Base-by-base conservation (phyloP, 2,888 invertebrate species). In the Deilephila elpenor region DNA sequence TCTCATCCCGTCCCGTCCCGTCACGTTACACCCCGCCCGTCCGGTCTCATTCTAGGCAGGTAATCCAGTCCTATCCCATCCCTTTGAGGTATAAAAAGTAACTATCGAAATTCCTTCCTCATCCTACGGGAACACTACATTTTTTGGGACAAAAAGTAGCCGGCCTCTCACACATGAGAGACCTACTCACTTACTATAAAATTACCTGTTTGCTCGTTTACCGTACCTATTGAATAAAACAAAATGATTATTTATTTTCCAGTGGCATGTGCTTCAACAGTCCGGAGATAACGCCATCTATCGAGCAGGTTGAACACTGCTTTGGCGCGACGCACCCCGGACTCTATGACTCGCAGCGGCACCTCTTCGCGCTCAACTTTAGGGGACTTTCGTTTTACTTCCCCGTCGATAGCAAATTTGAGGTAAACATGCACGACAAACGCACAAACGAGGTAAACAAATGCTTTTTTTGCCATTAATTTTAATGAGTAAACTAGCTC, bases 281-380 rank as follows among this genome's bases (percentile, higher is more conserved):
- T 44, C 98, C 99, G 17, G 98, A 98, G 94, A 97, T 99, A 77
- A 96, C 98, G 91, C 99, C 99, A 78, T 98, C 99, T 77, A 98
- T 99, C 85, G 98, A 99, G 93, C 99, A 99, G 93, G 99, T 99
- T 81, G 99, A 99, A 93, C 98, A 99, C 95, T 99, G 98, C 73
- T 99, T 99, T 95, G 99, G 99, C 79, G 99, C 99, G 76, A 99
- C 99, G 53, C 99, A 99, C 93, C 99, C 99, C 44, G 99, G 99
- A 83, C 98, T 99, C 71, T 99, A 99, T 91, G 99, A 99, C 95
- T 97, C 98, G 75, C 98, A 98, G 89, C 97, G 98, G 82, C 98
- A 99, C 92, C 96, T 99, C 76, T 99, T 99, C 94, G 98, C 98
- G 80, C 96, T 99, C 82, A 99, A 99, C 93, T 99, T 99, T 93